Percentiles rank a stretch among this genome's conserved stretches.
Conservation (phyloP, 2,888 invertebrate genomes). For the Nowickia ferox region DNA sequence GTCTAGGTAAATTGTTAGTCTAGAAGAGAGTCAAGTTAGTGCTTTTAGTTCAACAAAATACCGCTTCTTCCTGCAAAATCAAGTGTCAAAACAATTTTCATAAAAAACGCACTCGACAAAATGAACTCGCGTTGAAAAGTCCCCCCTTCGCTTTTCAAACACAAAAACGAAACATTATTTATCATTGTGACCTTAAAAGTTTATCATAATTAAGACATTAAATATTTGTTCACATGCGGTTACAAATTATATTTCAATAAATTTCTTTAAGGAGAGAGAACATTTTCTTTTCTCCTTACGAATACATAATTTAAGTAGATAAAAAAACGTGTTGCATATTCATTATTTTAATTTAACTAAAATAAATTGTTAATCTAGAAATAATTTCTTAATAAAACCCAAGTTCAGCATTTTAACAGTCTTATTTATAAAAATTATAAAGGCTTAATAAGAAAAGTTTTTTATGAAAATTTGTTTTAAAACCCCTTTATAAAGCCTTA, state of each 20-base stretch:
- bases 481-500: too few species aligned
- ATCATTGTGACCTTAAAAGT: neutral
- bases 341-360: too few species aligned
- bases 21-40: neutral
- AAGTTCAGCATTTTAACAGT: too few species aligned
- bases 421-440: too few species aligned
- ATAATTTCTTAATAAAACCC: too few species aligned
- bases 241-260: conserved; percentile 2
- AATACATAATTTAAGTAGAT: too few species aligned
- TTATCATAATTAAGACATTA: conserved; percentile 53
- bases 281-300: too few species aligned
- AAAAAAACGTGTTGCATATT: too few species aligned
- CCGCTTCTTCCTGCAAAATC: conserved; percentile 31
- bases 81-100: conserved; percentile 70
- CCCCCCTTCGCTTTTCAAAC: neutral
- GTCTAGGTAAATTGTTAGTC: conserved; percentile 36
- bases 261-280: neutral
- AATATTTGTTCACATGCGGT: conserved; percentile 22
- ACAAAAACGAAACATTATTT: conserved; percentile 13
- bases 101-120: neutral
- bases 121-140: neutral
- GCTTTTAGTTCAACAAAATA: neutral
- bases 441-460: too few species aligned
- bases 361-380: too few species aligned
- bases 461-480: too few species aligned